A percentile compares a stretch with the other conserved stretches of the same genome.
Evolutionary conservation across 1,140 invertebrate genomes (phyloP).

Genomic region (Caenorhabditis elegans): WBcel235 BX284606.5:11042501-11043000

Average conservation of each 20-base stretch:
- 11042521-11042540: not conserved
- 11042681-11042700: slow-evolving; percentile 55
- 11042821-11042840: slow-evolving; percentile 24
- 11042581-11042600: not conserved
- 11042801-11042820: slow-evolving; percentile 59
- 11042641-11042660: not conserved
- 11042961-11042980: too few species aligned
- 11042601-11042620: not conserved
- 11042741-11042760: slow-evolving; percentile 57
- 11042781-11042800: slow-evolving; percentile 64
- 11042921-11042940: not conserved
- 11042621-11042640: not conserved
- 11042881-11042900: not conserved
- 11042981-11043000: too few species aligned
- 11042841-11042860: slow-evolving; percentile 6
- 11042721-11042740: slow-evolving; percentile 61
- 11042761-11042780: slow-evolving; percentile 58
- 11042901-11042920: not conserved
- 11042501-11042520: too few species aligned
- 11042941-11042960: not conserved
- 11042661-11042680: slow-evolving; percentile 1
- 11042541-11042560: not conserved
- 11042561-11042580: not conserved
- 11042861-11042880: not conserved
- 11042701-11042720: slow-evolving; percentile 59